A percentile compares a stretch with the other conserved stretches of the same genome.
Evolutionary conservation across 2,888 invertebrate genomes (phyloP).

Genomic region (Dryococelus australis): DNA sequence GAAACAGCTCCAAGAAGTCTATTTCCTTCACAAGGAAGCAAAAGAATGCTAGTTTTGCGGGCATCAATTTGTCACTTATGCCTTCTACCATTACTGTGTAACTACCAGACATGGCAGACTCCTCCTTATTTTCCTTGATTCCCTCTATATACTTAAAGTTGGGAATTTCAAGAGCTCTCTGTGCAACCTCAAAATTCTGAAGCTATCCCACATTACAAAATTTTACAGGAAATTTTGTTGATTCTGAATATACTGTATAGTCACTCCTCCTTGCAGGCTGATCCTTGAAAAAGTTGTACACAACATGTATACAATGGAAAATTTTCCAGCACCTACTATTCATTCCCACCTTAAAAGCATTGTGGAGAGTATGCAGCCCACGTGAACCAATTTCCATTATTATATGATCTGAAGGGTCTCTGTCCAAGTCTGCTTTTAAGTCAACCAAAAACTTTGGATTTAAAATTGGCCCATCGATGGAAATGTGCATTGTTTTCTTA

Average conservation of each 20-base stretch:
- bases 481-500: neutral
- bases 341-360: constrained; percentile 24
- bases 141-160: constrained; percentile 35
- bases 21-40: constrained; percentile 38
- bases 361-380: constrained; percentile 18
- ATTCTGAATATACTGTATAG: constrained; percentile 33
- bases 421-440: neutral
- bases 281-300: constrained; percentile 42
- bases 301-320: constrained; percentile 36
- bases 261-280: constrained; percentile 38
- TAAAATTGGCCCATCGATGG: neutral
- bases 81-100: constrained; percentile 33
- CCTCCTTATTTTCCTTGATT: constrained; percentile 33
- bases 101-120: constrained; percentile 23
- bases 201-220: constrained; percentile 41
- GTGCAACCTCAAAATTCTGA: constrained; percentile 42
- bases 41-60: constrained; percentile 41
- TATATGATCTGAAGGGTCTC: constrained; percentile 4
- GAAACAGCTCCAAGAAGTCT: constrained; percentile 38
- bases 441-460: constrained; percentile 11
- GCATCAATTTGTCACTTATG: constrained; percentile 36
- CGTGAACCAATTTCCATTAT: neutral
- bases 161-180: constrained; percentile 37
- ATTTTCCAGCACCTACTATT: constrained; percentile 34
- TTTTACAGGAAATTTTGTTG: constrained; percentile 37